Evolutionary conservation across 2,797 vertebrate genomes (phyloP), one percentile per base, ranked within the genome.

Genomic region (Peromyscus eremicus): DNA sequence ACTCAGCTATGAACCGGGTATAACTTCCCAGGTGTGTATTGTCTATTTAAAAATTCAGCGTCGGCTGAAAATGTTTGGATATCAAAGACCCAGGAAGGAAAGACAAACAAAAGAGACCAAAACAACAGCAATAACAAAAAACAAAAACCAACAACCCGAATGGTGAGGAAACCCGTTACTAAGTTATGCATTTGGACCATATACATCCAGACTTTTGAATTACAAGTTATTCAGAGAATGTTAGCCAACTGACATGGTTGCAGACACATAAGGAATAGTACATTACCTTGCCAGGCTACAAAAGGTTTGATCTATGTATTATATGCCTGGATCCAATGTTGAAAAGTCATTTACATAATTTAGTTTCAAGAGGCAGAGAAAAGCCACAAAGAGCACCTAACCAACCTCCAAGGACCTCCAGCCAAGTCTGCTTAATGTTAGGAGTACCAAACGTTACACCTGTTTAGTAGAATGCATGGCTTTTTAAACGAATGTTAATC

Each of bases 21-120:
- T 77, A 64, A 57, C 43, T 82, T 91, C 89, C 14, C 49, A 43
- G 3, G 19, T 64, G 49, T 5, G 17, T 6, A 29, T 89, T 84
- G 52, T 91, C 91, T 76, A 68, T 94, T 96, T 95, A 87, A 97
- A 94, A 91, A 34, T 96, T 95, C 70, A 94, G 17, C 49, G 79
- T 92, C n/a, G 1, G 23, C 11, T 79, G 23, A 57, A 89, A 85
- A 84, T 12, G 0, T 25, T 87, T 87, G 85, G 23, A 77, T 91
- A 89, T 57, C 34, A 80, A 46, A 91, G 49, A 84, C 73, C 10
- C 85, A 70, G 29, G 71, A 92, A 68, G 52, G 52, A 57, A 83
- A 57, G 14, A 52, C 52, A 89, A 57, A n/a, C 34, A 17, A 68
- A n/a, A 66, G n/a, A 70, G 16, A n/a, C 68, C 5, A 60, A 60